Conservation (phyloP, 2,888 invertebrate genomes). For the Carpatolechia fugitivella region DNA sequence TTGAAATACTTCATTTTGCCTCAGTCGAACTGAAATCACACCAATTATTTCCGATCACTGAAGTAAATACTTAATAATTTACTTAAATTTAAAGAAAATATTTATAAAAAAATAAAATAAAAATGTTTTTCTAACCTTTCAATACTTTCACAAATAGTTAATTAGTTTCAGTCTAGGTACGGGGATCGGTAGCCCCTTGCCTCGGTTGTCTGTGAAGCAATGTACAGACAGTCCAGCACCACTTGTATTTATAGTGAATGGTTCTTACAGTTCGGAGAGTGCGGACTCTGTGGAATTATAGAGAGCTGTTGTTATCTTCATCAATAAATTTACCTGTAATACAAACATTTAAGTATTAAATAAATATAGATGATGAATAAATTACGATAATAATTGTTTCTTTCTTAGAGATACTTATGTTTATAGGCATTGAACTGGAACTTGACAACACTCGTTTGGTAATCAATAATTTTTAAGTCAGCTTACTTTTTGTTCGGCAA, state of each 20-base stretch:
- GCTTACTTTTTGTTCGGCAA: too few relatives aligned
- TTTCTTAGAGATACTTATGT: too few relatives aligned
- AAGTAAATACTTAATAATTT: neutral
- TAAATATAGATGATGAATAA: too few relatives aligned
- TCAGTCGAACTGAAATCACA: constrained; percentile 71
- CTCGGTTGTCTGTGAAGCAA: constrained; percentile 59
- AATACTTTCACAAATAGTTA: constrained; percentile 60
- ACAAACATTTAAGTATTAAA: too few relatives aligned
- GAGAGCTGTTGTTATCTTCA: constrained; percentile 39
- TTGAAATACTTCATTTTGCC: constrained; percentile 59
- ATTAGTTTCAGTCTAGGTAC: constrained; percentile 41
- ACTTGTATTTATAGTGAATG: constrained; percentile 69
- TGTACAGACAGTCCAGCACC: constrained; percentile 44
- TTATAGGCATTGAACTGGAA: too few relatives aligned
- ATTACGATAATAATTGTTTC: too few relatives aligned
- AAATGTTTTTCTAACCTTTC: constrained; percentile 54
- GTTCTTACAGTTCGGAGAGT: constrained; percentile 32
- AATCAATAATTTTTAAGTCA: too few relatives aligned
- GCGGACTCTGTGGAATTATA: constrained; percentile 36
- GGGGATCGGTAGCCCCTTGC: constrained; percentile 56
- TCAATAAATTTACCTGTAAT: too few relatives aligned
- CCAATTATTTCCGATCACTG: constrained; percentile 31
- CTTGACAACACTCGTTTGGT: too few relatives aligned
- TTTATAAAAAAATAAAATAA: constrained; percentile 19
- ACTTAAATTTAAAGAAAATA: constrained; percentile 22